Conservation (phyloP, 1,140 invertebrate genomes). For the Diachasmimorpha longicaudata region DNA sequence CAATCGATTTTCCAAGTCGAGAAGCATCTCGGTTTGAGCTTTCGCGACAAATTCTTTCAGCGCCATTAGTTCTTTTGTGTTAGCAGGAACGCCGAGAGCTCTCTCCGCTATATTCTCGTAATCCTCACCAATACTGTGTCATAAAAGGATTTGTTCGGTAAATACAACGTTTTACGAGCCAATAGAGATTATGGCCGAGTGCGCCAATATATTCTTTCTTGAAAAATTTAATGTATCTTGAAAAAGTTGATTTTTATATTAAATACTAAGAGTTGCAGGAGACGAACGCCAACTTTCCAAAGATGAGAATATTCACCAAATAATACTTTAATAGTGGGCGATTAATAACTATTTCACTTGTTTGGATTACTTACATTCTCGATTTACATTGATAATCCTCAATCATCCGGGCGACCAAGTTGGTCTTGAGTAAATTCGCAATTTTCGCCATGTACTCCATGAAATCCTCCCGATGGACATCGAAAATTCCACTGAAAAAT, state of each 20-base stretch:
- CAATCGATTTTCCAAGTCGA: conserved; percentile 78
- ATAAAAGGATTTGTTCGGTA: conserved; percentile 28
- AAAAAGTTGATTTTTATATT: no score
- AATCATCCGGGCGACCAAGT: conserved; percentile 76
- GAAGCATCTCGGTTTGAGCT: conserved; percentile 74
- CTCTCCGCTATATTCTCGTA: conserved; percentile 83
- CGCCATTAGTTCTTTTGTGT: conserved; percentile 86
- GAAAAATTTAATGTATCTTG: no score
- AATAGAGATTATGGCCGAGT: no score
- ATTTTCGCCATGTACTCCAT: conserved; percentile 74
- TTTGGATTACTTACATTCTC: conserved; percentile 69
- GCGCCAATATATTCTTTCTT: no score
- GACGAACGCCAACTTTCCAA: no score
- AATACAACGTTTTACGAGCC: not conserved
- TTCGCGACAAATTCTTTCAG: conserved; percentile 79
- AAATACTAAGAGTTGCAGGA: no score
- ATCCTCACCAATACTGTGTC: conserved; percentile 79
- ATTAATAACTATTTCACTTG: no score
- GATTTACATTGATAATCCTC: conserved; percentile 80
- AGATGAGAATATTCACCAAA: no score
- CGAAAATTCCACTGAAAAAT: conserved; percentile 82
- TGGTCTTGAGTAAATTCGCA: conserved; percentile 73
- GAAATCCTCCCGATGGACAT: conserved; percentile 82
- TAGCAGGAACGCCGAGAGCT: conserved; percentile 77
- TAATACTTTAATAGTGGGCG: no score